phyloP scores from a whole-genome alignment of 2,113 vertebrate genomes.

The Mustela lutreola region DNA sequence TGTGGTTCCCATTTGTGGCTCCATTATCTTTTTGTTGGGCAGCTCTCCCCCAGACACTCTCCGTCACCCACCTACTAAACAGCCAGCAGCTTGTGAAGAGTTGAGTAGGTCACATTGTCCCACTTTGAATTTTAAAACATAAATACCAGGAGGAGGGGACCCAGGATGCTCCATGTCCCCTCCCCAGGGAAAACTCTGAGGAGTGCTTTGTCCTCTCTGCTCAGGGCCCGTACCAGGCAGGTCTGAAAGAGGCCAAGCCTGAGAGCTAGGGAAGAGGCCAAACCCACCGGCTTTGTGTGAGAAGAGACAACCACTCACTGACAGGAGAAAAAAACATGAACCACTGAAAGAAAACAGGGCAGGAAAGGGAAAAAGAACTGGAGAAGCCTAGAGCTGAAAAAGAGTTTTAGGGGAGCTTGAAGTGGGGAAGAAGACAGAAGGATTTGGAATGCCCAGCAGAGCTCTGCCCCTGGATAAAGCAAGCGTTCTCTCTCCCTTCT shows the following conservation, averaged over 20 bases:
- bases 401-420: background rate
- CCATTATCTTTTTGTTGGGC: background rate
- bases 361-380: background rate
- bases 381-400: background rate
- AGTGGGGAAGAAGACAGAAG: background rate
- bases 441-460: background rate
- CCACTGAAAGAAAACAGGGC: background rate
- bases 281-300: background rate
- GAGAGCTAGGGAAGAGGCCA: background rate
- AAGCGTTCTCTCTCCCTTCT: background rate
- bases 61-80: background rate
- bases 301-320: slow-evolving; percentile 9
- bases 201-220: background rate
- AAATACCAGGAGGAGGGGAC: background rate
- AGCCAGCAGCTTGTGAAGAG: background rate
- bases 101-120: slow-evolving; percentile 6
- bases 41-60: background rate
- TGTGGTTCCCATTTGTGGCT: background rate
- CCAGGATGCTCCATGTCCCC: background rate
- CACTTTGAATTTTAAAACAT: background rate
- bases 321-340: background rate
- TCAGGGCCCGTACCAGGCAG: background rate
- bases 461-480: background rate
- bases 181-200: background rate
- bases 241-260: background rate